Conservation (phyloP, 2,888 invertebrate genomes). For the Rugalucina vietnamica region DNA sequence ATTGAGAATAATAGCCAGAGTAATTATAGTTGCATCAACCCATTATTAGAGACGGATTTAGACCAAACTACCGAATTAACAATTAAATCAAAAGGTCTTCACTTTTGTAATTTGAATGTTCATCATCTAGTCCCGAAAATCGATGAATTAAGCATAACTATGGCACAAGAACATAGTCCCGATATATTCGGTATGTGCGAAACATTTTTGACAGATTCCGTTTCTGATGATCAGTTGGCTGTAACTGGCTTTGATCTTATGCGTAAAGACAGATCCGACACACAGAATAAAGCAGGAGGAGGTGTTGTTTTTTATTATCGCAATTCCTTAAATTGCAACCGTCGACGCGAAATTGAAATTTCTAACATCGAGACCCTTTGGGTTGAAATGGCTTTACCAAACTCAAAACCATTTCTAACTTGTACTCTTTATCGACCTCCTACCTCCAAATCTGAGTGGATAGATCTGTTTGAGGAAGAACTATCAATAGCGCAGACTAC, state of each 20-base stretch:
- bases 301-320: constrained; percentile 8
- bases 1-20: not conserved
- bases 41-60: too few relatives aligned
- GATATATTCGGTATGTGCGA: not conserved
- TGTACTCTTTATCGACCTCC: constrained; percentile 21
- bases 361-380: constrained; percentile 12
- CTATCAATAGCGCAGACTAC: not conserved
- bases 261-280: not conserved
- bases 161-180: not conserved
- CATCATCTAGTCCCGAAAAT: not conserved
- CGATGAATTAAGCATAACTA: not conserved
- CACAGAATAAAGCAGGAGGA: constrained; percentile 10
- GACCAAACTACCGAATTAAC: not conserved
- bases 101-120: not conserved
- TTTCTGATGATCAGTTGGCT: not conserved
- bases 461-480: constrained; percentile 17
- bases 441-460: not conserved
- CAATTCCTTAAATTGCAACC: not conserved
- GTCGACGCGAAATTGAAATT: not conserved
- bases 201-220: not conserved
- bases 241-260: not conserved
- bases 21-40: too few relatives aligned
- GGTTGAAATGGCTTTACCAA: not conserved
- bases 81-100: not conserved
- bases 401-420: constrained; percentile 9